Base-by-base conservation (phyloP, 1,140 invertebrate species). In the Drosophila parabipectinata region DNA sequence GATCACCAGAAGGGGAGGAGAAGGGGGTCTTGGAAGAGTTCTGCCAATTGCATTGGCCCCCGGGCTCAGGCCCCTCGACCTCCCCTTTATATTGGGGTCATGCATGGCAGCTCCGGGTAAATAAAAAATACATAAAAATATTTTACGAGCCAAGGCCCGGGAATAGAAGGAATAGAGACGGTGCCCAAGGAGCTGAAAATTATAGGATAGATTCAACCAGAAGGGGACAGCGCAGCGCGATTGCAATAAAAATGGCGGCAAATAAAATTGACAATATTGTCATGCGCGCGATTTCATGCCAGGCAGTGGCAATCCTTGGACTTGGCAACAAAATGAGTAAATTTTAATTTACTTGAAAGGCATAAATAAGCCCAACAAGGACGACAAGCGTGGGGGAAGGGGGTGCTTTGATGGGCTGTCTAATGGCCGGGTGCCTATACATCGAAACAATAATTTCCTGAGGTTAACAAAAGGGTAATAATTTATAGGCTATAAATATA, bases 121-220 rank as follows among this genome's bases (percentile, higher is more conserved):
- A 90, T 90, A 90, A 90, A 90, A 90, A 90, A 87, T 74, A 74
- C 78, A 90, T 90, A 90, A 90, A 90, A 89, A 82, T 87, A 82
- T 90, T 90, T 90, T 85, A 90, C 78, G 87, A 90, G 85, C 63
- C 51, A 21, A 24, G 56, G 12, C 30, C 44, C 41, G 60, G 62
- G 77, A 72, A 47, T 54, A 73, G 63, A 72, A 64, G 71, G 48
- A 62, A 79, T 53, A 63, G 58, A 63, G 48, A 44, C 44, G 15
- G 14, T 15, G 68, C 47, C 72, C 74, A 68, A 84, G 79, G 64
- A 71, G 67, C 41, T 50, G 51, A 64, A 64, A 67, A 67, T 51
- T 48, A 68, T 56, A 39, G 62, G 51, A 55, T 55, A 30, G 48
- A 52, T 18, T 18, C 24, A 47, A 67, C 54, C 60, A 66, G 47